These are phyloP conservation scores for Timandra comae DNA, from an alignment of 2,888 invertebrate species.

Conservation along the genomic window DNA sequence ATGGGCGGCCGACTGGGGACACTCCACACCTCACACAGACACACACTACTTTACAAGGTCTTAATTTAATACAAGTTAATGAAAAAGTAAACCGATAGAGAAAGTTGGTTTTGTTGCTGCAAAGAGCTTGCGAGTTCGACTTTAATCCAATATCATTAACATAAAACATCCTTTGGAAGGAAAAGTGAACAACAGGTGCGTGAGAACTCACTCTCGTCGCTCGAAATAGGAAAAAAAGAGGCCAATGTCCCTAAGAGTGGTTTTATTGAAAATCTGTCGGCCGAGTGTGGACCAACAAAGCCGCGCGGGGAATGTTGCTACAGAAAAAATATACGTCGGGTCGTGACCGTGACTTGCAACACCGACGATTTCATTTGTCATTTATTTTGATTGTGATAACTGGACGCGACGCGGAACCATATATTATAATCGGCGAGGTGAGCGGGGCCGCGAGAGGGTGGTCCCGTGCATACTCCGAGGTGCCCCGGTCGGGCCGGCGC, in stretches of 20 bases:
- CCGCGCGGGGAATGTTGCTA: conserved; percentile 52
- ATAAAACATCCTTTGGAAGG: neutral
- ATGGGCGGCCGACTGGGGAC: too few species aligned
- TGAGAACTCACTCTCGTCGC: conserved; percentile 50
- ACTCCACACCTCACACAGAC: conserved; percentile 8
- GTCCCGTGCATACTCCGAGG: neutral
- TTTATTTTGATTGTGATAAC: conserved; percentile 77
- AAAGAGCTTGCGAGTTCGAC: neutral
- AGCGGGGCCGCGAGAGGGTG: conserved; percentile 7
- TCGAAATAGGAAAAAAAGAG: conserved; percentile 45
- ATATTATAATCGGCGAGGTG: conserved; percentile 34
- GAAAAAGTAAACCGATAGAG: too few species aligned
- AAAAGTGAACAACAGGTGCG: conserved; percentile 52
- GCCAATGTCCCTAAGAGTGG: conserved; percentile 58
- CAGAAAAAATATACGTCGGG: conserved; percentile 43
- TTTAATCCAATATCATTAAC: neutral
- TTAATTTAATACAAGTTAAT: too few species aligned
- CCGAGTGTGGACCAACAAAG: conserved; percentile 60
- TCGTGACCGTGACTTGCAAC: conserved; percentile 73
- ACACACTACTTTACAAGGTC: too few species aligned
- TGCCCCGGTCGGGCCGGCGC: too few species aligned
- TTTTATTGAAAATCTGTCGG: conserved; percentile 62
- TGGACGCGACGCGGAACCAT: conserved; percentile 36
- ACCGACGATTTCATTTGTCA: conserved; percentile 72
- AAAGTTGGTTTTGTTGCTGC: neutral